Evolutionary conservation across 2,113 vertebrate genomes (phyloP).

Genomic region (Myiagra hebetior): DNA sequence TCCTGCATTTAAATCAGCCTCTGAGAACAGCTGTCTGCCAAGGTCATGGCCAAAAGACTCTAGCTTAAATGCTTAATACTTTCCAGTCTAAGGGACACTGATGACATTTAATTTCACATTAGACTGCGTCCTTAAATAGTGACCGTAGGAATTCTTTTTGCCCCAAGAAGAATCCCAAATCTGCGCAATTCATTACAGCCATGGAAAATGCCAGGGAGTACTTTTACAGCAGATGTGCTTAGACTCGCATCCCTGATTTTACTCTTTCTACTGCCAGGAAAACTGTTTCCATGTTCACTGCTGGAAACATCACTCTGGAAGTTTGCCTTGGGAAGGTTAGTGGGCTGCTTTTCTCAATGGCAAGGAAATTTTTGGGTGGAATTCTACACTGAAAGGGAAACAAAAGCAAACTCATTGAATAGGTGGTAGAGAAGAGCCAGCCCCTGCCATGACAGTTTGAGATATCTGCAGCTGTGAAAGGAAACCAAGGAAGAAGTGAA

Average conservation of each 20-base stretch:
- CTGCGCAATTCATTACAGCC: not conserved
- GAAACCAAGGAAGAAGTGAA: not conserved
- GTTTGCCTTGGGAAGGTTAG: not conserved
- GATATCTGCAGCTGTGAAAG: not conserved
- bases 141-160: not conserved
- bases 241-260: not conserved
- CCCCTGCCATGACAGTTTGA: not conserved
- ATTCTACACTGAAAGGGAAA: not conserved
- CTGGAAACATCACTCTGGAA: not conserved
- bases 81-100: not conserved
- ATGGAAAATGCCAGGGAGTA: not conserved
- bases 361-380: not conserved
- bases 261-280: not conserved
- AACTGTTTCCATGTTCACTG: not conserved
- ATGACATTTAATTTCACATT: slow-evolving; percentile 23
- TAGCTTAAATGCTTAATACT: not conserved
- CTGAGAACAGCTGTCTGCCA: not conserved
- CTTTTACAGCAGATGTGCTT: not conserved
- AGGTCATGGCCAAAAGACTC: not conserved
- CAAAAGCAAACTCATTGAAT: not conserved
- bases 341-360: accelerated
- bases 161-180: not conserved
- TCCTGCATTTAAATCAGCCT: not conserved
- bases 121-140: not conserved
- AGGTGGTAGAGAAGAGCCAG: not conserved